These are phyloP conservation scores for Diadumene lineata DNA, from an alignment of 92 coral and sea anemone species.

Conservation along the genomic window DNA sequence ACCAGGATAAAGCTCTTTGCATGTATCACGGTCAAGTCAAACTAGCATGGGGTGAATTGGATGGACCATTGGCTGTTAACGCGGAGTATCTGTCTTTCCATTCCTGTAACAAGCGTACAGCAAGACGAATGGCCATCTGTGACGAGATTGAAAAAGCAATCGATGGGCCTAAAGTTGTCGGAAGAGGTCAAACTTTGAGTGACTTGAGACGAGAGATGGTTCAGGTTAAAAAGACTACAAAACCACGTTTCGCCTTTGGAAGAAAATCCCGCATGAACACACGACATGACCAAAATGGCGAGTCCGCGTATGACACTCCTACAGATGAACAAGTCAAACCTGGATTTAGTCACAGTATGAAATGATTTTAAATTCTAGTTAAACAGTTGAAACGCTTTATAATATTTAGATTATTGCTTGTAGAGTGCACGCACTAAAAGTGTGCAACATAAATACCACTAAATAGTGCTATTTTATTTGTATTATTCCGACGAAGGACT, in stretches of 20 bases:
- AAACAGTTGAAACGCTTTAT: too few relatives aligned
- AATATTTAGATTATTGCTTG: too few relatives aligned
- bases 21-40: constrained; percentile 9
- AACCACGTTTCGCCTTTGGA: not conserved
- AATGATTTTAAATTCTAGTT: too few relatives aligned
- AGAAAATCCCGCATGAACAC: too few relatives aligned
- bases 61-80: not conserved
- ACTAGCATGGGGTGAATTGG: constrained; percentile 10
- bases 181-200: not conserved
- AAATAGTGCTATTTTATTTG: too few relatives aligned
- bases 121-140: not conserved
- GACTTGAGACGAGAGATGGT: not conserved
- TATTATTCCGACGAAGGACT: too few relatives aligned
- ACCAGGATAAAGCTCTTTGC: not conserved
- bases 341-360: too few relatives aligned
- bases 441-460: too few relatives aligned
- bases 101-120: not conserved
- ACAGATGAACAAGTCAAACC: too few relatives aligned
- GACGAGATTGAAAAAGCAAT: not conserved
- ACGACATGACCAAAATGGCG: too few relatives aligned
- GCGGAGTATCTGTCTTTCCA: not conserved
- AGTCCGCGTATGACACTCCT: too few relatives aligned
- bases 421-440: too few relatives aligned
- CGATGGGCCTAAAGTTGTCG: not conserved
- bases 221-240: not conserved